Conservation (phyloP, 2,888 invertebrate genomes). For the Parnassius orleans region DNA sequence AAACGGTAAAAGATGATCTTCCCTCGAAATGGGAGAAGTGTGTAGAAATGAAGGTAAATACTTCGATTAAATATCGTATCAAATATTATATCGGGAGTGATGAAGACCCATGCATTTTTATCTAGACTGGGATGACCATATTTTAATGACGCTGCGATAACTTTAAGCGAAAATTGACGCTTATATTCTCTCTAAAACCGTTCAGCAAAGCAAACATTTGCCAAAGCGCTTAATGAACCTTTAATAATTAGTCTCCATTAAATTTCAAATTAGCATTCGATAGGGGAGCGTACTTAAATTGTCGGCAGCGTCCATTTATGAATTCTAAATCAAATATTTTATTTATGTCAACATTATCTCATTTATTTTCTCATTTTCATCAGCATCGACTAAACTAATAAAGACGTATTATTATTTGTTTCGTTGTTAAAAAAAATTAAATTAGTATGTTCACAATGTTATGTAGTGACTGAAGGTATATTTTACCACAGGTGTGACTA, state of each 20-base stretch:
- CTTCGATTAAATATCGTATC: no score
- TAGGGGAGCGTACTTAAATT: conserved; percentile 9
- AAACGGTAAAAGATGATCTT: no score
- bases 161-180: conserved; percentile 31
- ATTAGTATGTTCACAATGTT: no score
- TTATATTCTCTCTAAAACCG: conserved; percentile 35
- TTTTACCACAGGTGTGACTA: no score
- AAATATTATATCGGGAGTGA: neutral
- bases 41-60: no score
- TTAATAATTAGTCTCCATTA: conserved; percentile 41
- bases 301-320: conserved; percentile 1
- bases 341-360: neutral
- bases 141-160: conserved; percentile 46
- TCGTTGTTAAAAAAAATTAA: no score
- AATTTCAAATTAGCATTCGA: conserved; percentile 32
- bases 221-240: conserved; percentile 41
- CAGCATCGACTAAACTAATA: no score
- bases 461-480: no score
- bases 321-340: conserved; percentile 11
- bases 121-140: conserved; percentile 43
- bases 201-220: conserved; percentile 37
- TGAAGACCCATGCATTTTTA: conserved; percentile 8
- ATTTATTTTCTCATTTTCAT: no score
- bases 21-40: no score
- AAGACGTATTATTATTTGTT: no score